Evolutionary conservation across 1,140 invertebrate genomes (phyloP), one percentile per base, ranked within the genome.

Genomic region (Drosophila lacertosa): DNA sequence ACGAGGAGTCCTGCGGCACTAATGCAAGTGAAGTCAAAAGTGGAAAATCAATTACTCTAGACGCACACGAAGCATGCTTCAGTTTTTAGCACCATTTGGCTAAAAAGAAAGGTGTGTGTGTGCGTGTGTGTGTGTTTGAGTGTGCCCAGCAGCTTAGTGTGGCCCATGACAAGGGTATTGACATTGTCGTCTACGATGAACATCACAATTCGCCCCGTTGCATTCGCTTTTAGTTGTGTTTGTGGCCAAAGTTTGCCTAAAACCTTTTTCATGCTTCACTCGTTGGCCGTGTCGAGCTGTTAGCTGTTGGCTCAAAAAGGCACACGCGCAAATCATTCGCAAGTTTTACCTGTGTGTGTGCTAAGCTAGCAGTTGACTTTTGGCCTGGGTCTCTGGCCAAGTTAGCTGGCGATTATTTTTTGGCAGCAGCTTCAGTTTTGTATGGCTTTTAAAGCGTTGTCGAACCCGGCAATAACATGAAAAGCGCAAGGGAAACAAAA

Each of bases 231-330:
- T 18, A 45, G 24, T 47, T 33, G 18, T 48, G 26, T 20, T 18
- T 53, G 37, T 33, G n/a, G n/a, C 32, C 35, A 66, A 59, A 67
- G 59, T 72, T 68, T 58, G 81, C 77, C 77, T 77, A 86, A 86
- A 86, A 86, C 82, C 82, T 81, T 86, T 84, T 88, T 81, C 81
- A 86, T 88, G 77, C 81, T 88, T 71, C 74, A 79, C 45, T 53
- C 48, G 51, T 53, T 42, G 37, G 35, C 47, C 35, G 39, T 44
- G 37, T 57, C 44, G 58, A 55, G 42, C 45, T 37, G 59, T 77
- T 55, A 55, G 42, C 45, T 37, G 59, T 77, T 55, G 59, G 51
- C 71, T 80, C 58, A 67, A 58, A 57, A 44, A 55, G 59, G 44
- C 37, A 70, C 53, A 65, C 64, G 45, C 39, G 53, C 72, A 72